phyloP scores from a whole-genome alignment of 2,888 invertebrate species.

The Mythimna loreyi region DNA sequence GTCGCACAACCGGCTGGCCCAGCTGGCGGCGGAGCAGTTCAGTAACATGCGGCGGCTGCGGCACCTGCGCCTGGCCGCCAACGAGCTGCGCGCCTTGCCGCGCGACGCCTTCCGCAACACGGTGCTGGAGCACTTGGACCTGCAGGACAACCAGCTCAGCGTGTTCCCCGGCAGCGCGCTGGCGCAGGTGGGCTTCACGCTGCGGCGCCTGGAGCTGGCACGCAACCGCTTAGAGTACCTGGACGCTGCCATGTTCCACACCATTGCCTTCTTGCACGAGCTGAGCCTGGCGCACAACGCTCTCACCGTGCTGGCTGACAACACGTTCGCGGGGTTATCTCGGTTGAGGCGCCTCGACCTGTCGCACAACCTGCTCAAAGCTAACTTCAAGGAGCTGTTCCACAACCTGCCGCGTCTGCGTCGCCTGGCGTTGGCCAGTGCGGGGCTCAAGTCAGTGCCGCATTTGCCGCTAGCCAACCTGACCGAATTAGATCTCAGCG shows the following conservation, averaged over 20 bases:
- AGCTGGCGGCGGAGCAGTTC: constrained; percentile 78
- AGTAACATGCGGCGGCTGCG: constrained; percentile 92
- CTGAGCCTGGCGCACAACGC: constrained; percentile 94
- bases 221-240: constrained; percentile 95
- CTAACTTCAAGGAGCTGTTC: constrained; percentile 95
- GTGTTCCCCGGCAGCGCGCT: constrained; percentile 94
- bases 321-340: constrained; percentile 94
- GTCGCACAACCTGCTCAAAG: constrained; percentile 93
- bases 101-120: constrained; percentile 94
- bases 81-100: constrained; percentile 93
- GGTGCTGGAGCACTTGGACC: constrained; percentile 93
- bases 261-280: constrained; percentile 92
- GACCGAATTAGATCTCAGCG: constrained; percentile 93
- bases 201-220: constrained; percentile 93
- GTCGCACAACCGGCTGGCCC: constrained; percentile 72
- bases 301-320: constrained; percentile 95
- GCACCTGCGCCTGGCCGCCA: constrained; percentile 92
- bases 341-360: constrained; percentile 94
- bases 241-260: constrained; percentile 94
- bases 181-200: constrained; percentile 93
- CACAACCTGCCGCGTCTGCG: constrained; percentile 94
- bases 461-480: constrained; percentile 92
- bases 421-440: constrained; percentile 92
- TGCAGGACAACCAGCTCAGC: constrained; percentile 93
- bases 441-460: constrained; percentile 93